Evolutionary conservation across 2,888 invertebrate genomes (phyloP).

Genomic region (Pandemis cinnamomeana): DNA sequence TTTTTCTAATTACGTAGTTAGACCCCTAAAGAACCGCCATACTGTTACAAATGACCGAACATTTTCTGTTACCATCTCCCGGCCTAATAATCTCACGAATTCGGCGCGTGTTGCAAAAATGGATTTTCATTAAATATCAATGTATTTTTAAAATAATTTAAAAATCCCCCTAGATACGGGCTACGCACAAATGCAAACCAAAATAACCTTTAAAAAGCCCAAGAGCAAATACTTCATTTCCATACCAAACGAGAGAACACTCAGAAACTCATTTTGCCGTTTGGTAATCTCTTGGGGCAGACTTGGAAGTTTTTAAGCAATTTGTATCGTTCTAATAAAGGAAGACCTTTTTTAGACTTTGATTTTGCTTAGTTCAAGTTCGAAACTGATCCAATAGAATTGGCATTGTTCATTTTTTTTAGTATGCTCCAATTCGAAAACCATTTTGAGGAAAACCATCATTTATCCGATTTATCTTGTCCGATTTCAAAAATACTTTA

Average conservation of each 20-base stretch:
- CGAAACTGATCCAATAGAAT: neutral
- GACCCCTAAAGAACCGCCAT: too few relatives aligned
- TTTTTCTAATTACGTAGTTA: too few relatives aligned
- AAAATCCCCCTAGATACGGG: neutral
- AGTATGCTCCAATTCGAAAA: too few relatives aligned
- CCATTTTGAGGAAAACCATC: too few relatives aligned
- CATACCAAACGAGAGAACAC: constrained; percentile 29
- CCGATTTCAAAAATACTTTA: too few relatives aligned
- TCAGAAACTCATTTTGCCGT: constrained; percentile 31
- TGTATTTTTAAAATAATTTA: neutral
- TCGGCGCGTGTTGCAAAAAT: too few relatives aligned
- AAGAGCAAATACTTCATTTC: constrained; percentile 31
- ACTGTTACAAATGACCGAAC: too few relatives aligned
- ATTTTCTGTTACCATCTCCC: too few relatives aligned
- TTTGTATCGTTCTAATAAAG: constrained; percentile 17
- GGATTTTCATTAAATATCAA: neutral
- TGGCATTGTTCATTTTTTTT: too few relatives aligned
- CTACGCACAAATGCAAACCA: neutral
- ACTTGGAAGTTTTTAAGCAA: constrained; percentile 3
- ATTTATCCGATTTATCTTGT: too few relatives aligned
- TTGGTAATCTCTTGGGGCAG: constrained; percentile 18
- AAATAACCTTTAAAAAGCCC: constrained; percentile 6
- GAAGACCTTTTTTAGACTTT: neutral
- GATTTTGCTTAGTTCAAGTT: neutral
- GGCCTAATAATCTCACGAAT: too few relatives aligned